Evolutionary conservation across 2,113 vertebrate species (phyloP).

Genomic region (Talpa occidentalis): DNA sequence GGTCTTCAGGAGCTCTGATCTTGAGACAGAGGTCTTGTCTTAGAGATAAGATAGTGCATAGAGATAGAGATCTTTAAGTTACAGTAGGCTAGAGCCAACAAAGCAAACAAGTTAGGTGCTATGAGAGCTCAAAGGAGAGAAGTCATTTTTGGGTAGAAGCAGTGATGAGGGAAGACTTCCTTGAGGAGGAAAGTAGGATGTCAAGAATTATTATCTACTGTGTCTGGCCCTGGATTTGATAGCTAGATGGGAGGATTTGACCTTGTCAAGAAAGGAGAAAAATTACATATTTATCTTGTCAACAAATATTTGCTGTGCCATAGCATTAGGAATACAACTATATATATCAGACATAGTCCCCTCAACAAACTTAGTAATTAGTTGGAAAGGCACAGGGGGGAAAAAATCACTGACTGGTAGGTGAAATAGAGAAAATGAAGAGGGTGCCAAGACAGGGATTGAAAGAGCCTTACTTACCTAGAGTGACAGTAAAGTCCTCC

Average conservation of each 20-base stretch:
- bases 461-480: neutral
- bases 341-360: neutral
- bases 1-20: neutral
- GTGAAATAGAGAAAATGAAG: constrained; percentile 24
- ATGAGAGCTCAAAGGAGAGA: neutral
- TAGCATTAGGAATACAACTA: neutral
- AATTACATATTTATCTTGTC: constrained; percentile 2
- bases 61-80: neutral
- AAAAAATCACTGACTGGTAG: neutral
- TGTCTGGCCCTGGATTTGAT: neutral
- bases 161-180: constrained; percentile 9
- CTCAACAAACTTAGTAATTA: neutral
- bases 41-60: neutral
- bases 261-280: constrained; percentile 38
- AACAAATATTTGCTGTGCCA: neutral
- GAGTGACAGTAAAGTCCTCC: neutral
- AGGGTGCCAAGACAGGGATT: neutral
- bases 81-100: neutral
- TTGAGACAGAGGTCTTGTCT: neutral
- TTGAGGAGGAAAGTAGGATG: neutral
- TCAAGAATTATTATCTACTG: constrained; percentile 15
- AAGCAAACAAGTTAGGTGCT: neutral
- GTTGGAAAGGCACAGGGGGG: neutral
- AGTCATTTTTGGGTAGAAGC: neutral
- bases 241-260: constrained; percentile 32